These are phyloP conservation scores for Theocolax elegans DNA, from an alignment of 1,140 invertebrate species.

Conservation along the genomic window DNA sequence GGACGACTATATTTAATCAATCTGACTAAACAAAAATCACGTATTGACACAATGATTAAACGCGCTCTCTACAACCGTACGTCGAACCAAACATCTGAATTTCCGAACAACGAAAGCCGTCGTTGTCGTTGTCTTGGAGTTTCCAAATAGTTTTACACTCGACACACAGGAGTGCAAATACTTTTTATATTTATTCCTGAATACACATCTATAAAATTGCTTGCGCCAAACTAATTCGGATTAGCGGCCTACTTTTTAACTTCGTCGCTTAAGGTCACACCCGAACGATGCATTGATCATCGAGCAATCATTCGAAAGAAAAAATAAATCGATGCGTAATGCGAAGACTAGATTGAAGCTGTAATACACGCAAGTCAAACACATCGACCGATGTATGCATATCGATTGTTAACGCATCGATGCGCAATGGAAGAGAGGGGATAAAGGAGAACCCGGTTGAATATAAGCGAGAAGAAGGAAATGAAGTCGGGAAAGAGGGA, in stretches of 20 bases:
- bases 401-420: neutral
- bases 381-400: neutral
- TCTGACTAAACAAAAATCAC: constrained; percentile 7
- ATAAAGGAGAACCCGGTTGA: neutral
- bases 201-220: too few relatives aligned
- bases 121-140: too few relatives aligned
- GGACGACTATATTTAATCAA: constrained; percentile 7
- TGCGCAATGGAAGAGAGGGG: neutral
- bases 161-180: too few relatives aligned
- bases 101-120: too few relatives aligned
- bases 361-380: too few relatives aligned
- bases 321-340: too few relatives aligned
- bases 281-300: constrained; percentile 7
- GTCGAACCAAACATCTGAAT: too few relatives aligned
- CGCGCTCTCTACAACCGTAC: too few relatives aligned
- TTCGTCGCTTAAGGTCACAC: constrained; percentile 8
- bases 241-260: neutral
- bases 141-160: too few relatives aligned
- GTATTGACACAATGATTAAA: constrained; percentile 26
- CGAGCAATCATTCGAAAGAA: constrained; percentile 3
- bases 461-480: neutral
- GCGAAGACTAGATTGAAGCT: too few relatives aligned
- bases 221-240: neutral
- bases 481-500: neutral
- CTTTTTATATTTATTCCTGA: too few relatives aligned